These are phyloP conservation scores for Osmerus eperlanus DNA, from an alignment of 2,113 vertebrate genomes.

Conservation along the genomic window DNA sequence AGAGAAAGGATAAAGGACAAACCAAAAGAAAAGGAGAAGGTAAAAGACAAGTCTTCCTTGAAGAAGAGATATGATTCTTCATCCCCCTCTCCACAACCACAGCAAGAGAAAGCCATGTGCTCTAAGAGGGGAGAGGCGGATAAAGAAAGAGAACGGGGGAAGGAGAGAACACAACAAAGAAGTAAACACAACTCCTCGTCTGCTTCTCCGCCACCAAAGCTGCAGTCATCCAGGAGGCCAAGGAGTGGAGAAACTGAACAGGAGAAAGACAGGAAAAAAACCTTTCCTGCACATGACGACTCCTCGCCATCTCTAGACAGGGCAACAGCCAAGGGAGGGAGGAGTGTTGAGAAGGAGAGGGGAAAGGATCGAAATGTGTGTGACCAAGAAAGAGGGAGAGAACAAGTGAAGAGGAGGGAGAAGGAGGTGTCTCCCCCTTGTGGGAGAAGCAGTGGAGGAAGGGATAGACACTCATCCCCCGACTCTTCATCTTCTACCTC, in stretches of 20 bases:
- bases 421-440: constrained; percentile 31
- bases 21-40: background rate
- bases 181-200: constrained; percentile 54
- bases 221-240: constrained; percentile 28
- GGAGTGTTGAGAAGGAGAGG: constrained; percentile 47
- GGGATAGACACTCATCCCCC: background rate
- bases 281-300: constrained; percentile 30
- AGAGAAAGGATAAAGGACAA: constrained; percentile 20
- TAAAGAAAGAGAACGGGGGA: constrained; percentile 29
- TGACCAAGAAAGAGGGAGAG: constrained; percentile 37
- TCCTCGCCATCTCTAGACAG: constrained; percentile 58
- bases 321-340: constrained; percentile 34
- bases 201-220: constrained; percentile 37
- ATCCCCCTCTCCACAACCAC: background rate
- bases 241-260: constrained; percentile 32
- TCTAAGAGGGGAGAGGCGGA: constrained; percentile 30
- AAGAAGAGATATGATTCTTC: constrained; percentile 45
- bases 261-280: constrained; percentile 39
- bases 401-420: constrained; percentile 26
- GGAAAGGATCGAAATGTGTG: constrained; percentile 33
- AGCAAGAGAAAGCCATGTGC: constrained; percentile 14
- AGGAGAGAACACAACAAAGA: constrained; percentile 35
- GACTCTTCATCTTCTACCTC: constrained; percentile 6
- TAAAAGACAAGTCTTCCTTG: background rate
- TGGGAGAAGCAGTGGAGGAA: constrained; percentile 33